Conservation (phyloP, 2,797 vertebrate species). For the Schizopygopsis pylzovi region DNA sequence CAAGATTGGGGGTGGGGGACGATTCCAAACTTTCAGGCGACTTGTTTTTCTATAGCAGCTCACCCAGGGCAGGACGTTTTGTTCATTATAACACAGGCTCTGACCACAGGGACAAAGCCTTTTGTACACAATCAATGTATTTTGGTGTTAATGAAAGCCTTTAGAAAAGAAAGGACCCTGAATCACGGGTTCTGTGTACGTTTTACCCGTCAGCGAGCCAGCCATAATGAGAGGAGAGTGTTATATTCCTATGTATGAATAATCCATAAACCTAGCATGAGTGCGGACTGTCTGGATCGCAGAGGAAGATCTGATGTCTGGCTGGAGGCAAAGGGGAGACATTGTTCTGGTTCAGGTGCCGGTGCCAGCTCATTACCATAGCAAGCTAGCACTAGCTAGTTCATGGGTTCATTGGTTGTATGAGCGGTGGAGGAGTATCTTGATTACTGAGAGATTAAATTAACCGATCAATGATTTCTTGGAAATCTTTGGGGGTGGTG, state of each 20-base stretch:
- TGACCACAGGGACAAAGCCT: conserved; percentile 34
- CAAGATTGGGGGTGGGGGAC: background rate
- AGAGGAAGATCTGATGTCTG: conserved; percentile 45
- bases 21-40: conserved; percentile 16
- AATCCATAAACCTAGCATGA: conserved; percentile 51
- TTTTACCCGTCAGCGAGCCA: conserved; percentile 18
- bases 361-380: conserved; percentile 48
- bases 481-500: conserved; percentile 11
- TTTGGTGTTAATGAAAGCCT: conserved; percentile 52
- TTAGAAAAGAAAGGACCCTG: conserved; percentile 44
- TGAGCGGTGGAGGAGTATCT: conserved; percentile 45
- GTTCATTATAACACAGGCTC: conserved; percentile 21
- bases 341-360: conserved; percentile 46
- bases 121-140: conserved; percentile 25
- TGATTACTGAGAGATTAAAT: conserved; percentile 46
- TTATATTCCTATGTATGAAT: conserved; percentile 26
- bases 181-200: conserved; percentile 19
- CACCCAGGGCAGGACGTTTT: conserved; percentile 36
- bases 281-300: conserved; percentile 34
- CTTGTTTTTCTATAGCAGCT: conserved; percentile 4
- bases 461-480: conserved; percentile 29
- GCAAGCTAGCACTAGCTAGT: background rate
- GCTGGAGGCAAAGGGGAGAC: conserved; percentile 48
- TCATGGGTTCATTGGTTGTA: conserved; percentile 37
- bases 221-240: conserved; percentile 36